These are phyloP conservation scores for Tetramorium simillimum DNA, from an alignment of 1,140 invertebrate genomes.

Conservation along the genomic window DNA sequence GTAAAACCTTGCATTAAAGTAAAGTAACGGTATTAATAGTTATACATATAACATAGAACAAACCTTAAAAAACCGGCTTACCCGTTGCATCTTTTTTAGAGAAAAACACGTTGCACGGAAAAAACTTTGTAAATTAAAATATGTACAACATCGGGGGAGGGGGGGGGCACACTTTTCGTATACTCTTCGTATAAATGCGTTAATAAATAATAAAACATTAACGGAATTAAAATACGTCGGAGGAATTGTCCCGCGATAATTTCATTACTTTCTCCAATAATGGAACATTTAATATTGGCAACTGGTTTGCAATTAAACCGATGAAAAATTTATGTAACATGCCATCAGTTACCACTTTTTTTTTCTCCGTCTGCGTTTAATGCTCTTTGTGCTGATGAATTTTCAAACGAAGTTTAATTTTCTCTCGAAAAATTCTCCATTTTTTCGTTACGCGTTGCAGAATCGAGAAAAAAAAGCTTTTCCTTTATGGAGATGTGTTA, in stretches of 20 bases:
- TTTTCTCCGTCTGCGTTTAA: neutral
- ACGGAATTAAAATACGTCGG: constrained; percentile 17
- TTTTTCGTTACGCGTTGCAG: neutral
- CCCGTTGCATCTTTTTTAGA: neutral
- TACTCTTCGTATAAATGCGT: neutral
- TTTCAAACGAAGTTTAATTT: constrained; percentile 30
- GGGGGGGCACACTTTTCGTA: neutral
- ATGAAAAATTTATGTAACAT: constrained; percentile 29
- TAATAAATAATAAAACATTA: neutral
- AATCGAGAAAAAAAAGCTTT: neutral
- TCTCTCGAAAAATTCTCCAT: neutral
- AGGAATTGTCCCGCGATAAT: constrained; percentile 2
- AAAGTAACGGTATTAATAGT: constrained; percentile 5
- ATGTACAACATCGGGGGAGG: neutral
- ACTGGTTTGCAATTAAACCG: constrained; percentile 30
- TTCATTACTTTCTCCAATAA: constrained; percentile 12
- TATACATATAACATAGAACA: neutral
- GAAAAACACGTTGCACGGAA: neutral
- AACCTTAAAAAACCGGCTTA: neutral
- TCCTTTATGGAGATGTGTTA: neutral
- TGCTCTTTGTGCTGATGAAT: neutral
- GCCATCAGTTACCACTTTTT: constrained; percentile 1
- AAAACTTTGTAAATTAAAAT: constrained; percentile 9
- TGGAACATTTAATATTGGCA: constrained; percentile 14
- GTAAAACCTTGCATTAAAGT: neutral